Base-by-base conservation (phyloP, 2,888 invertebrate genomes). In the Drosophila lacicola region DNA sequence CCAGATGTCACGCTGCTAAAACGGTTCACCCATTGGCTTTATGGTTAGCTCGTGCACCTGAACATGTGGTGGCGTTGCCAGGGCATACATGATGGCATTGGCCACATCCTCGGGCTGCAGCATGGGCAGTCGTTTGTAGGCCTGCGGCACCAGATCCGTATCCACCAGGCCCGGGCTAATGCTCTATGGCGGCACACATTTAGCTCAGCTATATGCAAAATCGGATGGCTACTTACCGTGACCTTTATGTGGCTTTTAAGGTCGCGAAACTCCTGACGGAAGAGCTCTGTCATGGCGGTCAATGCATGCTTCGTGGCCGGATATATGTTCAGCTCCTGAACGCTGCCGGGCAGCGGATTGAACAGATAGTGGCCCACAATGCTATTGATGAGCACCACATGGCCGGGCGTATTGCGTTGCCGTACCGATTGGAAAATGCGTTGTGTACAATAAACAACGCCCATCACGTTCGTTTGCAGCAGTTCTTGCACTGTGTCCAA, bases 101-200 rank as follows among this genome's bases (percentile, higher is more conserved):
- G 89, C 81, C 44, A 91, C 80, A 78, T 91, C 91, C 58, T 85
- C 87, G 0, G 90, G 65, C 44, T 75, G 57, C 9, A 91, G 62
- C 79, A 82, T 80, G 33, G 82, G 74, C 50, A 86, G 42, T 5
- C 56, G 47, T 9, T 79, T 83, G 46, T 75, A 80, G 1, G 58
- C 53, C 50, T 60, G 46, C 0, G 90, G 82, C 57, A 93, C 91
- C 56, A 93, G 78, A 13, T 92, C 92, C 2, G 93, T 94, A 25
- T 91, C 84, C 14, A 93, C 93, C 10, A 93, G 83, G 2, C 93
- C 93, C 0, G 93, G 94, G 56, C 93, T 93, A 21, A 94, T 90
- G 75, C 93, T 93, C 73, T 90, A 19, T 2, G 42, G 6, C 3
- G n/a, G 34, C 19, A n/a, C 46, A 41, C 6, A 44, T 25, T 36